A percentile compares a stretch with the other conserved stretches of the same genome.
These are phyloP conservation scores for Bombus turneri DNA, from an alignment of 1,140 invertebrate species.

Conservation along the genomic window DNA sequence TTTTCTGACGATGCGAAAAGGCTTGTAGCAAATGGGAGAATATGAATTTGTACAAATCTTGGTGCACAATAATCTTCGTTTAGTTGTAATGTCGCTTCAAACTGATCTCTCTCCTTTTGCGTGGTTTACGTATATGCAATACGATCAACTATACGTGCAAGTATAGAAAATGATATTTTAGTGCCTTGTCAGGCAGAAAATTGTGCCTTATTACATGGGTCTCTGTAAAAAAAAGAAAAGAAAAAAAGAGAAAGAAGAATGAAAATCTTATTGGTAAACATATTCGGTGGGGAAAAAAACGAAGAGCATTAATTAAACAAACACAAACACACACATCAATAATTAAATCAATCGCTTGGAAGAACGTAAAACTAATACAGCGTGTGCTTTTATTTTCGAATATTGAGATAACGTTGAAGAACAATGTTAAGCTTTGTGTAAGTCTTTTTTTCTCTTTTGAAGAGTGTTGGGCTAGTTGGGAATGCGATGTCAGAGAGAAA, in stretches of 20 bases:
- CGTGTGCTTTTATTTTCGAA: slow-evolving; percentile 44
- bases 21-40: background rate
- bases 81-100: slow-evolving; percentile 58
- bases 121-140: slow-evolving; percentile 57
- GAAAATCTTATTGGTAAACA: slow-evolving; percentile 41
- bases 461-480: slow-evolving; percentile 30
- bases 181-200: slow-evolving; percentile 67
- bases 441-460: background rate
- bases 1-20: background rate
- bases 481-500: background rate
- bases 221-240: slow-evolving; percentile 19
- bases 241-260: background rate
- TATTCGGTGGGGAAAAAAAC: slow-evolving; percentile 22
- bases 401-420: slow-evolving; percentile 26
- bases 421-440: slow-evolving; percentile 20
- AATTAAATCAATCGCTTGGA: slow-evolving; percentile 36
- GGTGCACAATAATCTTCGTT: slow-evolving; percentile 66
- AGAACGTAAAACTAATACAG: slow-evolving; percentile 5
- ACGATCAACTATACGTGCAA: slow-evolving; percentile 55
- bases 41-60: slow-evolving; percentile 58
- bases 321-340: background rate
- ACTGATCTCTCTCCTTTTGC: slow-evolving; percentile 66
- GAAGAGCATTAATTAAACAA: slow-evolving; percentile 42
- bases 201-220: slow-evolving; percentile 67
- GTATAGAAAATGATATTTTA: slow-evolving; percentile 63